Evolutionary conservation across 23 tunicate species (phyloP).

Genomic region (Trididemnum miniatum): DNA sequence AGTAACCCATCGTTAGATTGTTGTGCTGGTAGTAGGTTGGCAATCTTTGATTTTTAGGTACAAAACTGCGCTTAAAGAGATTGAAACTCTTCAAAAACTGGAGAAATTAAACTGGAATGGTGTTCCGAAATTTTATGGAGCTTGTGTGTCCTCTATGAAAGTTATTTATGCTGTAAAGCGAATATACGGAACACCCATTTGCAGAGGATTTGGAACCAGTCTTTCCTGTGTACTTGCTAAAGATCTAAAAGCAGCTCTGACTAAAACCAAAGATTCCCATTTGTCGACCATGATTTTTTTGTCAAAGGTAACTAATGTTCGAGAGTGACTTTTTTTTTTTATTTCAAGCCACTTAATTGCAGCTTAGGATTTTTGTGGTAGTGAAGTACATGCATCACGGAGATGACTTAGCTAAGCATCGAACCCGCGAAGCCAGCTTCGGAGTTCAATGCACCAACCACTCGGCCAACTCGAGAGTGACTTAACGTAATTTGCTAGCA

Average conservation of each 20-base stretch:
- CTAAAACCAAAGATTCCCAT: not conserved
- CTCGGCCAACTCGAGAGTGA: too few species aligned
- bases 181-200: slow-evolving; percentile 40
- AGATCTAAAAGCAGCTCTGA: not conserved
- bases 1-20: too few species aligned
- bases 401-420: too few species aligned
- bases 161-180: slow-evolving; percentile 42
- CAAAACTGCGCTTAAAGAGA: slow-evolving; percentile 32
- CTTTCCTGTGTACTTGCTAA: slow-evolving; percentile 39
- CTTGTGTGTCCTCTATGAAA: slow-evolving; percentile 25
- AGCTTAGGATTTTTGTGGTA: too few species aligned
- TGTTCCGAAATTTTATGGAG: slow-evolving; percentile 46
- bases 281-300: slow-evolving; percentile 26
- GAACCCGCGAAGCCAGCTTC: too few species aligned
- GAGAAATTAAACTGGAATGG: slow-evolving; percentile 33
- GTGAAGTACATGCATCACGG: too few species aligned
- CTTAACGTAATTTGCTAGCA: too few species aligned
- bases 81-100: slow-evolving; percentile 34
- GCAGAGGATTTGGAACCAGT: slow-evolving; percentile 41
- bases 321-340: too few species aligned
- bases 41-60: not conserved
- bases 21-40: too few species aligned
- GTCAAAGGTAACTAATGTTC: slow-evolving; percentile 38
- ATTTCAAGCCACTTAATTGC: too few species aligned
- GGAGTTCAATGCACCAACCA: too few species aligned